phyloP scores from a whole-genome alignment of 2,113 vertebrate genomes.

The Silurus meridionalis region DNA sequence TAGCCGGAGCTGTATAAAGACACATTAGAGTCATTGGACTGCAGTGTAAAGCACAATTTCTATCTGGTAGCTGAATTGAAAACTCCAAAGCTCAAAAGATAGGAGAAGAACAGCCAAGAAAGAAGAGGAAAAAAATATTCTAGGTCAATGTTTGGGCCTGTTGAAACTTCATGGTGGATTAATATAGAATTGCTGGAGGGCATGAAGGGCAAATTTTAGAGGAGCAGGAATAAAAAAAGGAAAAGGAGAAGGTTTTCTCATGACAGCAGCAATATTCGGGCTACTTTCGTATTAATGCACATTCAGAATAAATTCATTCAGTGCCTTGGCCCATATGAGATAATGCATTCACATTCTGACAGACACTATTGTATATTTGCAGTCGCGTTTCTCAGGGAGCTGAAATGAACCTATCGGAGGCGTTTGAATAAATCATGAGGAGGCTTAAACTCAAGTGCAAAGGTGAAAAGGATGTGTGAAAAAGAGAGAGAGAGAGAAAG shows the following conservation, averaged over 20 bases:
- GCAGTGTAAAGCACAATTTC: neutral
- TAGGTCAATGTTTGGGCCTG: conserved; percentile 2
- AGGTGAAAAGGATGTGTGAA: neutral
- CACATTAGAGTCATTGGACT: neutral
- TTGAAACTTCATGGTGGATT: conserved; percentile 9
- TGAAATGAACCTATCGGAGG: conserved; percentile 44
- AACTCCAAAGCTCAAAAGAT: neutral
- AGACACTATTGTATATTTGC: conserved; percentile 45
- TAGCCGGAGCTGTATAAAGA: neutral
- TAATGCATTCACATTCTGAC: conserved; percentile 36
- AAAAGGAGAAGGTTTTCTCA: neutral
- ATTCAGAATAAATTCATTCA: conserved; percentile 30
- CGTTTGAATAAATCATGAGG: conserved; percentile 53
- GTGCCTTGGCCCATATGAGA: neutral
- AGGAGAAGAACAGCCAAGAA: neutral
- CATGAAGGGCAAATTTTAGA: neutral
- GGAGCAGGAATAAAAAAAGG: neutral
- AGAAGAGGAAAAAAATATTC: neutral
- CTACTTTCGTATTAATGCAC: conserved; percentile 26
- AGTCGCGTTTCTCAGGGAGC: conserved; percentile 24
- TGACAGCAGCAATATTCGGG: conserved; percentile 25
- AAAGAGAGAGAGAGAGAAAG: neutral
- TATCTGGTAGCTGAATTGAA: neutral
- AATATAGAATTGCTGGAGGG: neutral
- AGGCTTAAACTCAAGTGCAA: conserved; percentile 32